These are phyloP conservation scores for Notocelia uddmanniana DNA, from an alignment of 2,888 invertebrate species.

Conservation along the genomic window DNA sequence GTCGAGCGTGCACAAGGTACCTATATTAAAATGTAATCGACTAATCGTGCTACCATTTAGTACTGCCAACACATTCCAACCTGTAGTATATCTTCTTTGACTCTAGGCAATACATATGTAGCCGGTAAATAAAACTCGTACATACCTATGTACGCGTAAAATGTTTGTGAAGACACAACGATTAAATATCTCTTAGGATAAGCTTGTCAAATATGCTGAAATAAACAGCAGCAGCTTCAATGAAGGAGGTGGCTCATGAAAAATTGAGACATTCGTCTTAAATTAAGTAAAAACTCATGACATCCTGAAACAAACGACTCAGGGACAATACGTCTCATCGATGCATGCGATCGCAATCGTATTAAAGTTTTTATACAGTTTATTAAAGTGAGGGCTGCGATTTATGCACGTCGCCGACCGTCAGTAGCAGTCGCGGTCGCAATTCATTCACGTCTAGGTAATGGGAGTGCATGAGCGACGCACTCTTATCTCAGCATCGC, in stretches of 20 bases:
- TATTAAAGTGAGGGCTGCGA: constrained; percentile 21
- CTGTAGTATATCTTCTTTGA: no score
- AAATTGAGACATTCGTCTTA: constrained; percentile 28
- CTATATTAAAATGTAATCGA: no score
- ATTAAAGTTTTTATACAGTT: constrained; percentile 21
- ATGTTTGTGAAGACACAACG: not conserved
- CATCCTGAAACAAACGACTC: constrained; percentile 4
- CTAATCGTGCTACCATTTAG: no score
- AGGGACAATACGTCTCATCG: constrained; percentile 2
- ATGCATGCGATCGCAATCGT: constrained; percentile 19
- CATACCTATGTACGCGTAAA: no score
- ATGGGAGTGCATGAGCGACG: not conserved
- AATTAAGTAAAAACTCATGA: not conserved
- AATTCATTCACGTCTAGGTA: constrained; percentile 28
- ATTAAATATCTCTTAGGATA: not conserved
- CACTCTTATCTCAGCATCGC: constrained; percentile 21
- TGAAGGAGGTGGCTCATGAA: not conserved
- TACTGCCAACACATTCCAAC: no score
- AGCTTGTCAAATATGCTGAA: not conserved
- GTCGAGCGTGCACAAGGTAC: no score
- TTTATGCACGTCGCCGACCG: constrained; percentile 9
- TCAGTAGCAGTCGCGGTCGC: constrained; percentile 17
- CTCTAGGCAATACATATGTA: no score
- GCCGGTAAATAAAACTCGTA: no score
- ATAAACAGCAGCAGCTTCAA: not conserved